Base-by-base conservation (phyloP, 2,797 vertebrate species). In the Crypturellus tataupa region DNA sequence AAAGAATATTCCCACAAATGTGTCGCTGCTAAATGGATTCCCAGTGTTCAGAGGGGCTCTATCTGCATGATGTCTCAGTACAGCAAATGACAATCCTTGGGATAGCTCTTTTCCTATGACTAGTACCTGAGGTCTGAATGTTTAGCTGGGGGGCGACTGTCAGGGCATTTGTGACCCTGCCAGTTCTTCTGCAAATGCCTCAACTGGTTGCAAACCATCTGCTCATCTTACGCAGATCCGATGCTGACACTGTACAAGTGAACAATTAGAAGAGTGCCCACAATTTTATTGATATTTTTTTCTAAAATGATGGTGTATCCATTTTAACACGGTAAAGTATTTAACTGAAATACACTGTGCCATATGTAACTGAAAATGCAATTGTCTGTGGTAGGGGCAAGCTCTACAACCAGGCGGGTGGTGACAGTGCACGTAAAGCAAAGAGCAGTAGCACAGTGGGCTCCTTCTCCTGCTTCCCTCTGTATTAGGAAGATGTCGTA, bases 41-140 rank as follows among this genome's bases (percentile, higher is more conserved):
- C 64, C 42, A 87, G 80, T 87, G 46, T 85, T 87, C 91, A 84
- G 95, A 93, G 93, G 85, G 90, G 93, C 93, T 95, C 89, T 33
- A 27, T 63, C 65, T 65, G 49, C 91, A 85, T 82, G 95, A 87
- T 87, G 79, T 93, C 75, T 96, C 75, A 62, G 88, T 80, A 33
- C 89, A 94, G 87, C 76, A 90, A 92, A 85, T 87, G 72, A 91
- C 39, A 47, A 64, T 77, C 96, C 84, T 87, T 90, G 33, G 81
- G 84, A 53, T 85, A 90, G 92, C 35, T 75, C 76, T 87, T 95
- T 89, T 53, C 64, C 82, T 67, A 4, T 76, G 51, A 58, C 33
- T 14, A 13, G 9, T 10, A 5, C 83, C 90, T 73, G 47, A 58
- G 42, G 12, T 55, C 44, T 33, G 37, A 64, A 53, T 9, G 5